These are phyloP conservation scores for Melanotaenia nigrans DNA, from an alignment of 2,797 vertebrate species.

Conservation along the genomic window DNA sequence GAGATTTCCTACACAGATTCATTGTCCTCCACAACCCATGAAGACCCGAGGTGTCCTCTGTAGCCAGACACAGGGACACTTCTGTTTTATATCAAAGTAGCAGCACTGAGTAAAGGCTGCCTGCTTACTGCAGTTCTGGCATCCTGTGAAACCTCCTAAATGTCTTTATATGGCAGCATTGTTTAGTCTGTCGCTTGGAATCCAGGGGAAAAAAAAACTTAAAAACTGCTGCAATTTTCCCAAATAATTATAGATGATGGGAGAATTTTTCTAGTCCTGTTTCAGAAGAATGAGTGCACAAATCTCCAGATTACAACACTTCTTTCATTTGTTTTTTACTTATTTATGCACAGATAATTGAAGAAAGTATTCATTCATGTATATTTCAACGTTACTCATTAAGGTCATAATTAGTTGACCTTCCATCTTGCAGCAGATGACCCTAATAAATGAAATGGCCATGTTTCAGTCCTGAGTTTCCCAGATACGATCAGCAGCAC, in stretches of 20 bases:
- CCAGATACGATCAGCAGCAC: too few species aligned
- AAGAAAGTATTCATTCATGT: not conserved
- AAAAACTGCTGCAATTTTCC: slow-evolving; percentile 48
- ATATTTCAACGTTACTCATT: slow-evolving; percentile 2
- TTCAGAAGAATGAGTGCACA: slow-evolving; percentile 12
- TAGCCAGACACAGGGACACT: not conserved
- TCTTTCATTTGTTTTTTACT: too few species aligned
- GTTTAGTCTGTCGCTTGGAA: slow-evolving; percentile 64
- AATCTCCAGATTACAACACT: slow-evolving; percentile 32
- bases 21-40: not conserved
- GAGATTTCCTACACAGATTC: not conserved
- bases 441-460: too few species aligned
- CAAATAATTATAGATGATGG: slow-evolving; percentile 58
- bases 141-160: slow-evolving; percentile 22
- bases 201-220: slow-evolving; percentile 50
- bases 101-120: not conserved
- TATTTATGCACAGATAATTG: not conserved
- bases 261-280: slow-evolving; percentile 36
- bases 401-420: not conserved
- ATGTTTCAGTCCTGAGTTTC: too few species aligned
- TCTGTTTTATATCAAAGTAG: not conserved
- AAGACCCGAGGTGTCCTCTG: not conserved
- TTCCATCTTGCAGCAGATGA: too few species aligned
- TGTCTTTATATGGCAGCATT: slow-evolving; percentile 79
- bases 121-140: not conserved